Evolutionary conservation across 2,113 vertebrate genomes (phyloP).

Genomic region (Podarcis muralis): DNA sequence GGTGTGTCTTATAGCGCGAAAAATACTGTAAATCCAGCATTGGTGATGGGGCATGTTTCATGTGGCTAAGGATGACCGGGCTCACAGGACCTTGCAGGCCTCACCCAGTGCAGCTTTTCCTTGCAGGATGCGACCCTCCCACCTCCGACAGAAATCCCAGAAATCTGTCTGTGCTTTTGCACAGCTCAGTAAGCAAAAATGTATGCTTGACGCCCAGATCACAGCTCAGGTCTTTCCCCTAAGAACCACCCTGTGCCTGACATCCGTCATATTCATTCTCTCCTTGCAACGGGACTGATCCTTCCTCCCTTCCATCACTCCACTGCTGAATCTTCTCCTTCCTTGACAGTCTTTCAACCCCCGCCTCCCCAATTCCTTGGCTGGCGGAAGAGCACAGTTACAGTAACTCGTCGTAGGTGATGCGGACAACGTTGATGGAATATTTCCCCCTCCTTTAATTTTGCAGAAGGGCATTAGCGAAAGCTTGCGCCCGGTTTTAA

Average conservation of each 20-base stretch:
- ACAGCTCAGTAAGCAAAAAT: background rate
- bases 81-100: background rate
- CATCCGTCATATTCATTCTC: background rate
- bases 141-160: background rate
- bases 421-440: background rate
- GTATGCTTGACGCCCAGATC: background rate
- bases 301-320: no score
- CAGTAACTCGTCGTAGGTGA: constrained; percentile 29
- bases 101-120: background rate
- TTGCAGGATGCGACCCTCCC: background rate
- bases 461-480: constrained; percentile 27
- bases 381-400: constrained; percentile 2
- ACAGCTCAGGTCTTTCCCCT: background rate
- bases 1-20: no score
- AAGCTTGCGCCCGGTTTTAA: constrained; percentile 14
- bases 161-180: background rate
- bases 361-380: background rate
- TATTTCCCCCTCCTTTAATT: constrained; percentile 22
- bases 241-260: background rate
- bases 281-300: background rate
- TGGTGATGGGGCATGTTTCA: no score
- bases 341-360: background rate
- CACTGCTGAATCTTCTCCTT: no score
- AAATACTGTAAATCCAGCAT: fast-evolving
- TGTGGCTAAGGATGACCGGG: background rate